Evolutionary conservation across 2,797 vertebrate species (phyloP).

Genomic region (Paratrypauchen microcephalus): DNA sequence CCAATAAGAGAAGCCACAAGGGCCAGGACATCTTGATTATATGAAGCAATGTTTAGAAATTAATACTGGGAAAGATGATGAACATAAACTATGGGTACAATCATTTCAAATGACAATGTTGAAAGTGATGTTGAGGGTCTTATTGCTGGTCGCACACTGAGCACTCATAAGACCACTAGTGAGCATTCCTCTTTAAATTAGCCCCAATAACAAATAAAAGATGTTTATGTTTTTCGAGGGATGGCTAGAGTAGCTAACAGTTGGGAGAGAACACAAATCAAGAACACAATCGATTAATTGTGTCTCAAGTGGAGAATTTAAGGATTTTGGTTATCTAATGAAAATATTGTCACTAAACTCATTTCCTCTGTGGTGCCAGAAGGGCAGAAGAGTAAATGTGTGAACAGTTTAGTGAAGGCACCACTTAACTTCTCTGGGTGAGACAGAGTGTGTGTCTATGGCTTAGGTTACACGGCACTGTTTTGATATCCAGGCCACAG

Average conservation of each 20-base stretch:
- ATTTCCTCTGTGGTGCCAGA: slow-evolving; percentile 86
- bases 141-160: slow-evolving; percentile 43
- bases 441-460: slow-evolving; percentile 57
- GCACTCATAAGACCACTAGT: slow-evolving; percentile 47
- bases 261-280: slow-evolving; percentile 68
- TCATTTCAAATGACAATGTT: slow-evolving; percentile 33
- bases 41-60: slow-evolving; percentile 59
- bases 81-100: slow-evolving; percentile 40
- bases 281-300: slow-evolving; percentile 81
- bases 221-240: slow-evolving; percentile 68
- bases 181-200: slow-evolving; percentile 55
- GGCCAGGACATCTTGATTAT: no score
- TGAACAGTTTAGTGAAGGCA: slow-evolving; percentile 80
- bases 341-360: slow-evolving; percentile 88
- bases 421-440: slow-evolving; percentile 72
- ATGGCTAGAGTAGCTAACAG: slow-evolving; percentile 33
- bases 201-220: slow-evolving; percentile 66
- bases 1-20: slow-evolving; percentile 24
- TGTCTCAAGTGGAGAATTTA: slow-evolving; percentile 74
- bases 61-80: slow-evolving; percentile 53
- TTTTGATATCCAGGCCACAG: slow-evolving; percentile 75
- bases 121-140: slow-evolving; percentile 26
- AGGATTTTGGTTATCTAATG: slow-evolving; percentile 83
- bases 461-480: slow-evolving; percentile 77
- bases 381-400: slow-evolving; percentile 80